Percentiles rank a stretch among this genome's conserved stretches.
These are phyloP conservation scores for Siphlonurus alternatus DNA, from an alignment of 2,888 invertebrate genomes.

Conservation along the genomic window DNA sequence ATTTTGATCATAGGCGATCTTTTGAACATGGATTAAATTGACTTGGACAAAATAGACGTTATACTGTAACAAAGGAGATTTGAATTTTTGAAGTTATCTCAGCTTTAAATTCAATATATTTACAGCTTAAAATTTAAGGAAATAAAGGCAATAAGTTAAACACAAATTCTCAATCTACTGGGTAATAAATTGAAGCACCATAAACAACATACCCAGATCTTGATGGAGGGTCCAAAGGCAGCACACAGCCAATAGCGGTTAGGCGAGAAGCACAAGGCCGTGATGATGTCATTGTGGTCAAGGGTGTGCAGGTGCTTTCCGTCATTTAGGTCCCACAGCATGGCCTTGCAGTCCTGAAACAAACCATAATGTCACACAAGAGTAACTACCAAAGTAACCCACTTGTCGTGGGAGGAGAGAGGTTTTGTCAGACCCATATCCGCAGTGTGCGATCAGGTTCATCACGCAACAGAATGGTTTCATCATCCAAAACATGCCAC, in stretches of 20 bases:
- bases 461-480: constrained; percentile 16
- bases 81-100: too few species aligned
- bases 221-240: constrained; percentile 94
- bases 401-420: background rate
- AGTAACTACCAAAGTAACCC: background rate
- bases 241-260: constrained; percentile 99
- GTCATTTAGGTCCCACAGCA: constrained; percentile 99
- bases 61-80: too few species aligned
- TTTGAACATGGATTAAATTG: too few species aligned
- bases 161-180: too few species aligned
- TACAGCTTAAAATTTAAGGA: too few species aligned
- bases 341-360: constrained; percentile 83
- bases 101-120: too few species aligned
- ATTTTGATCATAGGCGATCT: too few species aligned
- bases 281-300: constrained; percentile 96
- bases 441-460: constrained; percentile 13
- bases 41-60: too few species aligned
- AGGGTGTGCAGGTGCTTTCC: constrained; percentile 98
- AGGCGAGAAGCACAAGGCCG: constrained; percentile 96
- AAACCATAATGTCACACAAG: background rate
- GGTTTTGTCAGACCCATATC: constrained; percentile 20
- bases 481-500: constrained; percentile 6
- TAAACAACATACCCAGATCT: constrained; percentile 75
- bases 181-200: too few species aligned
- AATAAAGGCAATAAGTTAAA: too few species aligned